Conservation (phyloP, 2,113 vertebrate species). For the Plecturocebus donacophilus region DNA sequence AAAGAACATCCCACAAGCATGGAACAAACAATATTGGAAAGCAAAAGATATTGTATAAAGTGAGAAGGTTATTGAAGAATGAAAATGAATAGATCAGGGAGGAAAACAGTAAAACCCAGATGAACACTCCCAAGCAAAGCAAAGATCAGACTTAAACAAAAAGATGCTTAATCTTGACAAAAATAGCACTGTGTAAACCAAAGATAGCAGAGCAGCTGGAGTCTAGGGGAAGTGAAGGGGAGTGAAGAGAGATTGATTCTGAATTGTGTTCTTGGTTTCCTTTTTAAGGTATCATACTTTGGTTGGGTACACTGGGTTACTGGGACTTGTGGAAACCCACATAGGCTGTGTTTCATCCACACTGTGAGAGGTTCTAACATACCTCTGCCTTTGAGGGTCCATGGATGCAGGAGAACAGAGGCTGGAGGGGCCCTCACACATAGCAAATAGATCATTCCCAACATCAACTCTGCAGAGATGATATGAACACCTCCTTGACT, state of each 20-base stretch:
- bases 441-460: not conserved
- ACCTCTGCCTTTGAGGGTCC: not conserved
- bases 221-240: not conserved
- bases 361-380: not conserved
- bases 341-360: not conserved
- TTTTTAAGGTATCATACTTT: not conserved
- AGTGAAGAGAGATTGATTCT: not conserved
- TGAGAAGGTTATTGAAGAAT: constrained; percentile 39
- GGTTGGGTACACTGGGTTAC: not conserved
- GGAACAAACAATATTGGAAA: constrained; percentile 73
- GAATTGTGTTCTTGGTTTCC: constrained; percentile 39
- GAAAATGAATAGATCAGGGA: constrained; percentile 63
- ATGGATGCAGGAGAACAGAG: not conserved
- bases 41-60: constrained; percentile 28
- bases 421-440: not conserved
- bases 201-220: constrained; percentile 48
- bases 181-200: constrained; percentile 55
- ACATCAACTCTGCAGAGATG: not conserved
- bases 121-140: not conserved
- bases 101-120: constrained; percentile 66
- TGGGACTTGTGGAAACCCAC: not conserved
- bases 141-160: constrained; percentile 59
- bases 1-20: constrained; percentile 75
- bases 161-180: constrained; percentile 53
- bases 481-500: not conserved